A percentile compares a stretch with the other conserved stretches of the same genome.
These are phyloP conservation scores for Morone chrysops DNA, from an alignment of 2,113 vertebrate genomes.

Conservation along the genomic window DNA sequence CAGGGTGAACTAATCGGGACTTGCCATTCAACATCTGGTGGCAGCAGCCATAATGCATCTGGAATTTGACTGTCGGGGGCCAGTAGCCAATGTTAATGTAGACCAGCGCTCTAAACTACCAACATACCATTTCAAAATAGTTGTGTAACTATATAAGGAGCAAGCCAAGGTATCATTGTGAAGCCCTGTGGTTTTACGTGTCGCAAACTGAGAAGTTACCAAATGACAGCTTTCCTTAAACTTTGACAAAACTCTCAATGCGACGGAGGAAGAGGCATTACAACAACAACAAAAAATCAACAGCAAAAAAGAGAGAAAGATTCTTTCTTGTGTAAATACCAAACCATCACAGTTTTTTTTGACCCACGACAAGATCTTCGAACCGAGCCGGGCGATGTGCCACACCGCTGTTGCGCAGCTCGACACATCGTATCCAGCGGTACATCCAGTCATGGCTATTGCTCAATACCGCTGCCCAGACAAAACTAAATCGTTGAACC, in stretches of 20 bases:
- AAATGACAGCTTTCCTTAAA: conserved; percentile 70
- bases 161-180: conserved; percentile 65
- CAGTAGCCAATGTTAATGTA: conserved; percentile 68
- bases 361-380: conserved; percentile 55
- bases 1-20: conserved; percentile 54
- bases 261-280: neutral
- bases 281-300: conserved; percentile 10
- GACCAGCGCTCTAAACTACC: conserved; percentile 59
- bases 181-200: conserved; percentile 70
- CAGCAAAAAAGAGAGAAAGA: neutral
- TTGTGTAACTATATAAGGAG: conserved; percentile 68
- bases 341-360: conserved; percentile 42
- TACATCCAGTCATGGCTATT: conserved; percentile 64
- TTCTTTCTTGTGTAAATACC: conserved; percentile 38
- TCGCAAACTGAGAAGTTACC: conserved; percentile 71
- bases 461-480: conserved; percentile 65
- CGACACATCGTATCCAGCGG: conserved; percentile 68
- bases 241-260: conserved; percentile 36
- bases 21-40: conserved; percentile 80
- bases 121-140: conserved; percentile 70
- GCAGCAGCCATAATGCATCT: conserved; percentile 77
- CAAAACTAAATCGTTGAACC: conserved; percentile 52
- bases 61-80: conserved; percentile 71
- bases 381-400: conserved; percentile 75
- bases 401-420: conserved; percentile 83